These are phyloP conservation scores for Leucoraja erinaceus DNA, from an alignment of 2,113 vertebrate genomes.

Conservation along the genomic window DNA sequence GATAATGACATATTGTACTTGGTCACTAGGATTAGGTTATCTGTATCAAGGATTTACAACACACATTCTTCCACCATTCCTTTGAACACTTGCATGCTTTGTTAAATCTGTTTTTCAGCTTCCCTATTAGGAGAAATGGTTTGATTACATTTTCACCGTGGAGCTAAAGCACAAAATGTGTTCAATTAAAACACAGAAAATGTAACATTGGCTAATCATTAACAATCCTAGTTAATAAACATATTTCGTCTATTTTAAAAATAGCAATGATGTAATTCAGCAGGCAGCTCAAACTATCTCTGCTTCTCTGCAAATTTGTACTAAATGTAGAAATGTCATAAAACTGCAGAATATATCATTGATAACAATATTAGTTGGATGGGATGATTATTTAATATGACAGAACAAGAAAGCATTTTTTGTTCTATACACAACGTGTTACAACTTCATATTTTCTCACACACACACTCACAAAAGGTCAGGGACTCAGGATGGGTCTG, in stretches of 20 bases:
- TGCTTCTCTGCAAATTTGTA: not conserved
- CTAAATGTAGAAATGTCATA: not conserved
- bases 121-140: not conserved
- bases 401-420: not conserved
- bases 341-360: not conserved
- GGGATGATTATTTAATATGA: not conserved
- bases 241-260: not conserved
- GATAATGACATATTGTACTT: not conserved
- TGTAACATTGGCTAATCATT: not conserved
- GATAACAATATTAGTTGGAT: not conserved
- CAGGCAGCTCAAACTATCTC: not conserved
- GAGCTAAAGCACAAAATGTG: not conserved
- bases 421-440: not conserved
- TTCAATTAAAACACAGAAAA: not conserved
- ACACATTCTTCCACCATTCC: not conserved
- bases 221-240: not conserved
- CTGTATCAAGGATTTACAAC: not conserved
- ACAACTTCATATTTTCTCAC: not conserved
- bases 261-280: not conserved
- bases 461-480: no score
- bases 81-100: not conserved
- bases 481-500: no score
- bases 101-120: not conserved
- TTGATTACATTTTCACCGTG: not conserved
- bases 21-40: not conserved